A percentile compares a stretch with the other conserved stretches of the same genome.
These are phyloP conservation scores for Ceuthmochares aereus DNA, from an alignment of 2,113 vertebrate genomes.

Conservation along the genomic window DNA sequence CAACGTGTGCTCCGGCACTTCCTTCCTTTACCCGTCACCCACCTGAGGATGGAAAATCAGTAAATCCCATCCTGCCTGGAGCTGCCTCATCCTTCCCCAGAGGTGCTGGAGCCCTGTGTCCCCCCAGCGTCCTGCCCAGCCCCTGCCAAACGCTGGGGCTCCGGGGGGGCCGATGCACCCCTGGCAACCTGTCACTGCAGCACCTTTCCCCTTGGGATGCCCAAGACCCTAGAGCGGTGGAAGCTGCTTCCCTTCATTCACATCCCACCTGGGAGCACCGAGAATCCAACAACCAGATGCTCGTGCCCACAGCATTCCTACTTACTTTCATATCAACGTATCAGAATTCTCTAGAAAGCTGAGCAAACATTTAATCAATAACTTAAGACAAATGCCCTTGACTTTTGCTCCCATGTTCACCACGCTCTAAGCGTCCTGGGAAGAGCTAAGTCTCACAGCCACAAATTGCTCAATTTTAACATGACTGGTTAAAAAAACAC, in stretches of 20 bases:
- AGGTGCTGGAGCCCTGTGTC: not conserved
- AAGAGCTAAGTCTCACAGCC: not conserved
- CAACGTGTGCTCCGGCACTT: not conserved
- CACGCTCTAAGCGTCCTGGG: not conserved
- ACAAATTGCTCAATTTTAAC: slow-evolving; percentile 8
- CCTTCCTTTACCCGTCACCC: slow-evolving; percentile 27
- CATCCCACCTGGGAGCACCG: not conserved
- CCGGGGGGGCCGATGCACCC: not conserved
- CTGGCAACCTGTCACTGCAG: rapidly evolving
- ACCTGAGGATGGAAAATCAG: slow-evolving; percentile 1
- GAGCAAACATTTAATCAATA: not conserved
- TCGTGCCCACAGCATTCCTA: not conserved
- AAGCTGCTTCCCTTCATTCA: not conserved
- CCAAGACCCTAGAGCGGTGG: not conserved
- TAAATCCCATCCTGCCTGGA: not conserved
- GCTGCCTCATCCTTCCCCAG: not conserved
- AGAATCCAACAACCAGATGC: not conserved
- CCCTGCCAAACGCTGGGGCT: rapidly evolving
- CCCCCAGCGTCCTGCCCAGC: not conserved
- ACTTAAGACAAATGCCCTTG: not conserved
- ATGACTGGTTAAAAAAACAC: not conserved
- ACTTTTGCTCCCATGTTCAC: not conserved
- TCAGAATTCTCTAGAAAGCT: not conserved
- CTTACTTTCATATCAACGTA: rapidly evolving
- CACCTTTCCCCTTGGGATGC: not conserved